A percentile compares a stretch with the other conserved stretches of the same genome.
phyloP scores from a whole-genome alignment of 64 coral and sea anemone genomes.

The Exaiptasia diaphana region DNA sequence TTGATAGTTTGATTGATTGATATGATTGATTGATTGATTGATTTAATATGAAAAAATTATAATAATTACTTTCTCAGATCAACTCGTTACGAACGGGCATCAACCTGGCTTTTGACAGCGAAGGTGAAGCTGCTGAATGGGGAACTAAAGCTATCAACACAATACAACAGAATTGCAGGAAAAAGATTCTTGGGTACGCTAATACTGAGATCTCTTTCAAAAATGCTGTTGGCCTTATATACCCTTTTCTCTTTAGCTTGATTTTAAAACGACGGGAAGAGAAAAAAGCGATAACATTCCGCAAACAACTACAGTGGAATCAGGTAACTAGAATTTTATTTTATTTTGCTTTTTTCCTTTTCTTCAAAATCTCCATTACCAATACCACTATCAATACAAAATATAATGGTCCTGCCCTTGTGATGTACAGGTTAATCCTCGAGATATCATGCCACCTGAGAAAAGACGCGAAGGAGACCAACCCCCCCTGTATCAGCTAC shows the following conservation, averaged over 20 bases:
- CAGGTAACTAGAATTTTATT: conserved; percentile 47
- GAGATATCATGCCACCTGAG: conserved; percentile 5
- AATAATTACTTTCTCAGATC: no score
- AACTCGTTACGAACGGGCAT: conserved; percentile 51
- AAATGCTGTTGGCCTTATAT: background rate
- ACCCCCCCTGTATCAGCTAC: conserved; percentile 11
- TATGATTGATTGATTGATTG: no score
- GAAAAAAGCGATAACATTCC: conserved; percentile 61
- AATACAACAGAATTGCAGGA: conserved; percentile 46
- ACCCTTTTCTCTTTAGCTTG: conserved; percentile 37
- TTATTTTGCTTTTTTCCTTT: background rate
- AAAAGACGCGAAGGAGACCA: background rate
- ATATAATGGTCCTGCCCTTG: no score
- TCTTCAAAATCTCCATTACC: no score
- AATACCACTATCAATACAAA: no score
- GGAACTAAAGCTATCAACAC: conserved; percentile 44
- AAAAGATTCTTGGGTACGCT: conserved; percentile 33
- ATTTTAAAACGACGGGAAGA: conserved; percentile 59
- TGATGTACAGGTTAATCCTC: conserved; percentile 56
- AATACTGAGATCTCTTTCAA: background rate
- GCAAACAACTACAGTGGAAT: conserved; percentile 63
- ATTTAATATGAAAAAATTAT: no score
- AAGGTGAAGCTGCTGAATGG: conserved; percentile 46
- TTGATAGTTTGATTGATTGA: no score
- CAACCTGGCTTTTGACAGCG: conserved; percentile 42